Evolutionary conservation across 2,888 invertebrate genomes (phyloP), one percentile per base, ranked within the genome.

Genomic region (Nesidiocoris tenuis): DNA sequence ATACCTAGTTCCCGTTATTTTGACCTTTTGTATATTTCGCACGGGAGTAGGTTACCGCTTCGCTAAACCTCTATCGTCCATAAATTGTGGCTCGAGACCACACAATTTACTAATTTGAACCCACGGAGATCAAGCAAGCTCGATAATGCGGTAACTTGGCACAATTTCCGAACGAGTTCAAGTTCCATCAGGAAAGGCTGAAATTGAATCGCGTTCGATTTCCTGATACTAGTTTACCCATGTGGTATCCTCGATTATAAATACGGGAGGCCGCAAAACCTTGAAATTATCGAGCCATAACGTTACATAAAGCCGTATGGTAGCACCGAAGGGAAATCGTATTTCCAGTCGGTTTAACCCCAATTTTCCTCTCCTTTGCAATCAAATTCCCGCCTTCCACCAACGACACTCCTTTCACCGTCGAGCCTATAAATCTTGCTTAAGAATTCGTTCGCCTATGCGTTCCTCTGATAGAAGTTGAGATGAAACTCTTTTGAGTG

Each of bases 401-500:
- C 39, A 2, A 25, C 23, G 64, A n/a, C n/a, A 18, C 25, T n/a
- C 64, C 2, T 24, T 16, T 64, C 19, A 24, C 16, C 18, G 16
- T n/a, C 25, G 24, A 64, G 24, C 64, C 64, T 64, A 64, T 64
- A 64, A 64, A 64, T 64, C 64, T 64, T 24, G 25, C 64, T 24
- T n/a, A 24, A 64, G 64, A 24, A 64, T 24, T 64, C 64, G 23
- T 24, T 23, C 64, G 64, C 64, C 64, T 23, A 64, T 24, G 64
- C 64, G 64, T n/a, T 9, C 22, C 64, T 24, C 64, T 24, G 64
- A 64, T 23, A 64, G 24, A 24, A 16, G n/a, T 18, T 9, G 64
- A 24, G 24, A 64, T 23, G 25, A 64, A 16, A 64, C 64, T 9
- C 24, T 64, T 64, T 16, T 9, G 24, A 18, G 25, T 23, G 25